A percentile compares a stretch with the other conserved stretches of the same genome.
phyloP scores from a whole-genome alignment of 64 coral and sea anemone genomes.

The Montipora sp. region DNA sequence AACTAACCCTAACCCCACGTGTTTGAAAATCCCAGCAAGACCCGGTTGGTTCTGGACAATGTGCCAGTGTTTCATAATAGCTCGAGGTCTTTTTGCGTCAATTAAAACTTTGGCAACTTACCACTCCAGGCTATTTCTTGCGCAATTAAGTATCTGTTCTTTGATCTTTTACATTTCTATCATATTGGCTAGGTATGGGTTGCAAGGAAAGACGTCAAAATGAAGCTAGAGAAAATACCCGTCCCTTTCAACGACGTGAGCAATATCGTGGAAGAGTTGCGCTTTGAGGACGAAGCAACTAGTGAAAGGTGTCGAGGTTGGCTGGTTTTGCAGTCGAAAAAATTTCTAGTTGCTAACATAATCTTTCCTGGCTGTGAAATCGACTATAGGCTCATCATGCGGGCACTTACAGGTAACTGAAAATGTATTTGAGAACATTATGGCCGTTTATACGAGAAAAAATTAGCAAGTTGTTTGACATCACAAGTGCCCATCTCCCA shows the following conservation, averaged over 20 bases:
- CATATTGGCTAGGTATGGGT: constrained; percentile 6
- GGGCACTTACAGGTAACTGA: background rate
- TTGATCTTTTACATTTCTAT: background rate
- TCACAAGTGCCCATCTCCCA: no score
- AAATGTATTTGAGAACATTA: no score
- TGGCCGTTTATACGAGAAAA: no score
- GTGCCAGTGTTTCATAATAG: no score
- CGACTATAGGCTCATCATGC: constrained; percentile 2
- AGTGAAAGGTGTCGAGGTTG: constrained; percentile 19
- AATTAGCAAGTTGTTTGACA: no score
- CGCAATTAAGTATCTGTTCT: background rate
- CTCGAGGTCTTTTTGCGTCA: no score
- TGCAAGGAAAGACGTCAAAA: background rate
- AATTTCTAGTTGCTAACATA: constrained; percentile 18
- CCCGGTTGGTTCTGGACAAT: no score
- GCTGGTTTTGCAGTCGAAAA: constrained; percentile 31
- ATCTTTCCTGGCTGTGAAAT: constrained; percentile 26
- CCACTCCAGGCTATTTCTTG: no score
- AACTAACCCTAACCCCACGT: no score
- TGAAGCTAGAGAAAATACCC: constrained; percentile 27
- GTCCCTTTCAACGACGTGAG: constrained; percentile 28
- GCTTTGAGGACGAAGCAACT: constrained; percentile 24
- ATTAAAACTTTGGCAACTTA: no score
- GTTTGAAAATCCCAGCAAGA: no score
- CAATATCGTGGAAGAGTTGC: constrained; percentile 28